Evolutionary conservation across 2,888 invertebrate species (phyloP), one percentile per base, ranked within the genome.

Genomic region (Euclidia mi): DNA sequence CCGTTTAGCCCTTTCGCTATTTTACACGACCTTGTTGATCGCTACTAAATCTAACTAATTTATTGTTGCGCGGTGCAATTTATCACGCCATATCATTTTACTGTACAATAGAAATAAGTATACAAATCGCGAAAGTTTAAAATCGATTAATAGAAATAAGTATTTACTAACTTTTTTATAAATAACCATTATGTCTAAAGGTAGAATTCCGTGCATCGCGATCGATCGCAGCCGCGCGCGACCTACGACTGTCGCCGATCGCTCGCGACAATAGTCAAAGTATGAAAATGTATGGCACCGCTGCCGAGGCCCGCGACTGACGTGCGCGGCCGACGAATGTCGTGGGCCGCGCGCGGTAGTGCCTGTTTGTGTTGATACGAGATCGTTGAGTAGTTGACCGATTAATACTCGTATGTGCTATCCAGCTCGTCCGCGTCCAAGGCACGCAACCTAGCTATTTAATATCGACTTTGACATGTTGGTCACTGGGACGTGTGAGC

Each of bases 1-100:
- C 58, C 67, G 74, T 76, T 76, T 69, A 78, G 76, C 70, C 66
- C 70, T 68, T 71, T 73, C 69, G 69, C 71, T 69, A 76, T 78
- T 78, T 74, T 71, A 66, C 53, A 64, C 69, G 61, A 59, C 50
- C 56, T 57, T 66, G 56, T 57, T 60, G 59, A 76, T 69, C 50
- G 66, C 49, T 46, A 59, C 38, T 72, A 58, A 62, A 66, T 58
- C 45, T 62, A 48, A 42, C 49, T 50, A 56, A 65, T 65, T 41
- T 53, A 42, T 44, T 9, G 28, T 42, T 56, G 12, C 3, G 28
- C 3, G 56, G 12, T 11, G 41, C 20, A 31, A 35, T 32, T 35
- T 35, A 7, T n/a, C 28, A 6, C 6, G 18, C 37, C n/a, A 3
- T n/a, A 43, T 17, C 15, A 32, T 1, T 48, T 37, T 32, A 6